Base-by-base conservation (phyloP, 2,888 invertebrate species). In the Chrysotoxum bicinctum region DNA sequence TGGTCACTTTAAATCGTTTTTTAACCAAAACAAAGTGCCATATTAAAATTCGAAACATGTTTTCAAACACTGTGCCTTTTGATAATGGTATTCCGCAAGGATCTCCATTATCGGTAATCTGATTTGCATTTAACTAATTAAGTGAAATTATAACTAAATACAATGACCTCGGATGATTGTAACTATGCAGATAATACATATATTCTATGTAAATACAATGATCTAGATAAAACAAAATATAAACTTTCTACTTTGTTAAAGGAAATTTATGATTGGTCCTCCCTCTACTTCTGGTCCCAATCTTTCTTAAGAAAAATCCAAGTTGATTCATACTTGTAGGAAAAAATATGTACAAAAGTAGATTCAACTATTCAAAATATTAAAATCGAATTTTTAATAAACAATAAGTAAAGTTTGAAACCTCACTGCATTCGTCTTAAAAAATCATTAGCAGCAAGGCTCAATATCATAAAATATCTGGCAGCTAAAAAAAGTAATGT, bases 131-230 rank as follows among this genome's bases (percentile, higher is more conserved):
- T 66, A 32, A 66, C 19, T 10, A 66, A n/a, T 2, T 66, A 0
- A 50, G 21, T 5, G 32, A 32, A 16, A 16, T n/a, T 23, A 32
- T 35, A 30, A 66, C 45, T 16, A 50, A 35, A 12, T 35, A 50
- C 35, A 35, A 68, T n/a, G n/a, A n/a, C n/a, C n/a, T n/a, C n/a
- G 23, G 68, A 68, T 30, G 23, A 52, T 19, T 68, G 68, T 45
- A n/a, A 52, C 9, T 68, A 52, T 50, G 52, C 52, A 5, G 66
- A 66, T 35, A 50, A 50, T n/a, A 14, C 1, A 5, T 26, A 45
- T 26, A 45, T 62, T 14, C 30, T 66, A 50, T 66, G 30, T 62
- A 30, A 26, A 45, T 16, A 45, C 45, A 62, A 62, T 40, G 40
- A 60, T 14, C 26, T 64, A 50, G 35, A 50, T 50, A 19, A 66